Percentiles rank a stretch among this genome's conserved stretches.
These are phyloP conservation scores for Belgica antarctica DNA, from an alignment of 2,888 invertebrate species.

Conservation along the genomic window DNA sequence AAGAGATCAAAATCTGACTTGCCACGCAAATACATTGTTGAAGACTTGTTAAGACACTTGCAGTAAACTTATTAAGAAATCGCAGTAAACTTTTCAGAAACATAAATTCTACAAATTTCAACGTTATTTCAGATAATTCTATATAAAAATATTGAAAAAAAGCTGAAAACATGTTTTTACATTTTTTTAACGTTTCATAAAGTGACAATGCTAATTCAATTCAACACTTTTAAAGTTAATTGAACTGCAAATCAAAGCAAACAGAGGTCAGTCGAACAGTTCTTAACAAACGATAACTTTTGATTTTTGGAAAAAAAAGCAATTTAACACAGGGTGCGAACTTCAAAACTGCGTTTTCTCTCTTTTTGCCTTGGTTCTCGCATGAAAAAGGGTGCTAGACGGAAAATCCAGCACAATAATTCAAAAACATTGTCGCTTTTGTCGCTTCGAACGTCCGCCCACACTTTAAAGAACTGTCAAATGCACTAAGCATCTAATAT, in stretches of 20 bases:
- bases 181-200: no score
- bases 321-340: not conserved
- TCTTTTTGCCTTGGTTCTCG: not conserved
- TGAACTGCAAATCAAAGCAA: not conserved
- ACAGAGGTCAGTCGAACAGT: not conserved
- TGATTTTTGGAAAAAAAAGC: not conserved
- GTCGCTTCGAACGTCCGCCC: slow-evolving; percentile 28
- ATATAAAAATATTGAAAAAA: no score
- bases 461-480: slow-evolving; percentile 43
- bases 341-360: not conserved
- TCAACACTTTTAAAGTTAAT: not conserved
- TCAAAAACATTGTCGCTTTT: slow-evolving; percentile 42
- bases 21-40: no score
- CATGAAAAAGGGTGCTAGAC: slow-evolving; percentile 33
- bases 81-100: no score
- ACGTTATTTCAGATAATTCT: no score
- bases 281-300: not conserved
- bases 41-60: no score
- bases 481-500: slow-evolving; percentile 42
- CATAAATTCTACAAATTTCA: no score
- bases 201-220: no score
- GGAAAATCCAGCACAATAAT: slow-evolving; percentile 39
- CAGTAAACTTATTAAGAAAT: no score
- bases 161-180: no score
- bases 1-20: no score